These are phyloP conservation scores for Venusia cambrica DNA, from an alignment of 2,888 invertebrate genomes.

Conservation along the genomic window DNA sequence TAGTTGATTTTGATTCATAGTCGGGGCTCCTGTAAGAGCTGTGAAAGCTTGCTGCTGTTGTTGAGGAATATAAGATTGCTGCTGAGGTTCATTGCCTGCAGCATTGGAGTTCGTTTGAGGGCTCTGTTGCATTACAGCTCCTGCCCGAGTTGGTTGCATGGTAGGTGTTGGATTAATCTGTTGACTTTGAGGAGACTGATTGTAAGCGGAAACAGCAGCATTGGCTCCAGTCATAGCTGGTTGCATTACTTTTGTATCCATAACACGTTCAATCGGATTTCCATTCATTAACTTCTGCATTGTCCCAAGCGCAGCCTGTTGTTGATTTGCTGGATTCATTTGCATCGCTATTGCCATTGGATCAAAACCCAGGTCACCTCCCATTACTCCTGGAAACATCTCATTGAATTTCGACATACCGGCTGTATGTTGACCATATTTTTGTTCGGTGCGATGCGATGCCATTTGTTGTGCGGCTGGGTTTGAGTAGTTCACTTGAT, in stretches of 20 bases:
- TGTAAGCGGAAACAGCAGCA: conserved; percentile 26
- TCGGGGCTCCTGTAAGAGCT: too few species aligned
- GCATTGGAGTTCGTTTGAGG: conserved; percentile 19
- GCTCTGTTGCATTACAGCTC: conserved; percentile 12
- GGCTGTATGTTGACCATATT: conserved; percentile 48
- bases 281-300: conserved; percentile 55
- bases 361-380: conserved; percentile 63
- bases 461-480: conserved; percentile 32
- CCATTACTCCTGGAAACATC: conserved; percentile 67
- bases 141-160: conserved; percentile 12
- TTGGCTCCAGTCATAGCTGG: conserved; percentile 34
- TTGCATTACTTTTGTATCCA: conserved; percentile 24
- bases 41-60: conserved; percentile 15
- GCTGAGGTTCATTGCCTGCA: conserved; percentile 14
- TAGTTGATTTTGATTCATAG: too few species aligned
- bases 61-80: too few species aligned
- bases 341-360: conserved; percentile 73
- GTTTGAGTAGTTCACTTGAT: conserved; percentile 23
- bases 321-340: conserved; percentile 70
- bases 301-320: conserved; percentile 50
- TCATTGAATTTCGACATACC: conserved; percentile 64
- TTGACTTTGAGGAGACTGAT: conserved; percentile 12
- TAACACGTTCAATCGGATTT: conserved; percentile 29
- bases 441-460: conserved; percentile 20
- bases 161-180: conserved; percentile 19